Evolutionary conservation across 2,888 invertebrate genomes (phyloP), one percentile per base, ranked within the genome.

Genomic region (Drosophila acutilabella): DNA sequence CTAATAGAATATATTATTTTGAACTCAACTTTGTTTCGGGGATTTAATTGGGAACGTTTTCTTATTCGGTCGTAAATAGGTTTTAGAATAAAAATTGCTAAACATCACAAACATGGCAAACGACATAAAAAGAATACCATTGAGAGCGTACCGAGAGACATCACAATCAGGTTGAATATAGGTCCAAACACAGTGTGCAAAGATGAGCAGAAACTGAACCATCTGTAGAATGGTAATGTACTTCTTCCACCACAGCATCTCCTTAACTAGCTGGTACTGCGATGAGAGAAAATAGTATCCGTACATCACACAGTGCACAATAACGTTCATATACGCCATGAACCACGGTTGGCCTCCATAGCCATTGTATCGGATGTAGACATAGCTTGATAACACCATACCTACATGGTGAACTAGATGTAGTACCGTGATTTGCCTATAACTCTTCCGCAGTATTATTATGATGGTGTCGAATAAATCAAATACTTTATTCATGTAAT

Each of bases 271-370:
- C 0, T 96, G 96, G 51, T 95, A 94, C 58, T 95, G 92, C 0
- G 96, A 96, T 0, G 96, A 94, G 61, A 96, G 85, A 6, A 96
- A 93, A 90, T 97, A 98, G 91, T 98, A 96, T 0, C 93, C 93
- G 89, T 98, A 98, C 97, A 98, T 97, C 36, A 97, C 90, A 0
- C 94, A 90, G 88, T 98, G 97, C 0, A 98, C 96, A 68, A 96
- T 94, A 0, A 94, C 93, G 90, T 97, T 98, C 26, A 96, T 89
- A 1, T 95, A 89, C 0, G 96, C 96, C 18, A 96, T 92, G 68
- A 94, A 92, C 8, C 94, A 93, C 0, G 94, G 94, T 83, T 96
- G 95, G 0, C 96, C 96, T 71, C 95, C 94, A 78, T 94, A 93
- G 0, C 94, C 80, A 82, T 94, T 95, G 10, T 68, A 23, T 20